phyloP scores from a whole-genome alignment of 2,888 invertebrate species.

The Polydesmus complanatus region DNA sequence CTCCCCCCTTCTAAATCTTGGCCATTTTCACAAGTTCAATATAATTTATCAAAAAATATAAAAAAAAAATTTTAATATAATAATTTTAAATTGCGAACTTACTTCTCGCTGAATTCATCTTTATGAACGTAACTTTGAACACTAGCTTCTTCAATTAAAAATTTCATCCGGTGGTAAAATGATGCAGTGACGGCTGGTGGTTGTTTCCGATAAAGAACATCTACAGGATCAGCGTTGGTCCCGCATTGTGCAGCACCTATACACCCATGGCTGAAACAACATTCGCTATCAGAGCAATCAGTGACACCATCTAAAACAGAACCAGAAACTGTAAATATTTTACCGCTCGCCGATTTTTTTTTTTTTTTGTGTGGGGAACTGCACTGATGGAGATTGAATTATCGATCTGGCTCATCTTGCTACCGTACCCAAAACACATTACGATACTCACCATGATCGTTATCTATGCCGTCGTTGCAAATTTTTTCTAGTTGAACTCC shows the following conservation, averaged over 20 bases:
- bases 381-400: neutral
- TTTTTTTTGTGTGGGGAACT: too few species aligned
- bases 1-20: too few species aligned
- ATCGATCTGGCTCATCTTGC: neutral
- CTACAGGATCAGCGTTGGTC: constrained; percentile 86
- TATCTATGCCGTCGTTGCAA: constrained; percentile 88
- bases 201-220: constrained; percentile 86
- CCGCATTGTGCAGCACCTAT: constrained; percentile 81
- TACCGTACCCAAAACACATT: neutral
- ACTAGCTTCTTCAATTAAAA: constrained; percentile 94
- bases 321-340: neutral
- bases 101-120: constrained; percentile 96
- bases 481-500: constrained; percentile 79
- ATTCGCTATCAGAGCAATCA: constrained; percentile 98
- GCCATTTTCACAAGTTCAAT: too few species aligned
- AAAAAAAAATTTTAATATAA: neutral
- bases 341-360: too few species aligned
- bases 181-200: constrained; percentile 93
- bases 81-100: constrained; percentile 28
- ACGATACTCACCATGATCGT: constrained; percentile 71
- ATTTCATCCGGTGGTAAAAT: constrained; percentile 96
- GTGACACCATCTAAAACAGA: constrained; percentile 70
- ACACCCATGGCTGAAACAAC: constrained; percentile 71
- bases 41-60: too few species aligned
- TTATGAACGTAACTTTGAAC: constrained; percentile 93